phyloP scores from a whole-genome alignment of 2,888 invertebrate species.

The Laspeyria flexula region DNA sequence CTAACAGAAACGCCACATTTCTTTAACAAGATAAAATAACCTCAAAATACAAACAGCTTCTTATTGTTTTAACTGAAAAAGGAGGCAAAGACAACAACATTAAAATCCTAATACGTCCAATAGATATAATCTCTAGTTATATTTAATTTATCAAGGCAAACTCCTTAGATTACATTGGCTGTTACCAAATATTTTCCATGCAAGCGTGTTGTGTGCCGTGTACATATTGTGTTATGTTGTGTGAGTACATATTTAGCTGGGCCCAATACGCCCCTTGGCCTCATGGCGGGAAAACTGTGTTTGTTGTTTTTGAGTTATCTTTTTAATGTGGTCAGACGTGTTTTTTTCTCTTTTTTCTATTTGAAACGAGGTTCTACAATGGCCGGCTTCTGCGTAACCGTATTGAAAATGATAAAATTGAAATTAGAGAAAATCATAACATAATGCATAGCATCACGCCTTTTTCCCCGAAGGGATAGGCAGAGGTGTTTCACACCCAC shows the following conservation, averaged over 20 bases:
- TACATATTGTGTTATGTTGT: slow-evolving; percentile 65
- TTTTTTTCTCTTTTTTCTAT: neutral
- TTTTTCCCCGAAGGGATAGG: too few relatives aligned
- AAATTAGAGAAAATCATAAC: too few relatives aligned
- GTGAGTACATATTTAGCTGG: slow-evolving; percentile 78
- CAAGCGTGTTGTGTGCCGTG: slow-evolving; percentile 65
- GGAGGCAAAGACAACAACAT: slow-evolving; percentile 31
- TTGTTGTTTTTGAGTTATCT: slow-evolving; percentile 35
- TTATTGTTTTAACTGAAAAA: too few relatives aligned
- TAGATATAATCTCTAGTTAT: slow-evolving; percentile 62
- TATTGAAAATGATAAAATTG: too few relatives aligned
- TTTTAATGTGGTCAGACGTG: slow-evolving; percentile 17
- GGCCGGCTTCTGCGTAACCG: too few relatives aligned
- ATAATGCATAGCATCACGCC: too few relatives aligned
- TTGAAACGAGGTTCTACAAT: too few relatives aligned
- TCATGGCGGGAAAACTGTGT: slow-evolving; percentile 37
- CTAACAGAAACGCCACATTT: too few relatives aligned
- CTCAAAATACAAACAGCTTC: too few relatives aligned
- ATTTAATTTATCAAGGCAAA: slow-evolving; percentile 79
- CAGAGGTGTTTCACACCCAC: too few relatives aligned
- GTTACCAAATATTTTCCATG: slow-evolving; percentile 84
- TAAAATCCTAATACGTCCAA: slow-evolving; percentile 39
- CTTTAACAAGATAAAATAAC: neutral
- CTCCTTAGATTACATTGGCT: slow-evolving; percentile 77
- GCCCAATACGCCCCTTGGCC: slow-evolving; percentile 68